Percentiles rank a stretch among this genome's conserved stretches.
phyloP scores from a whole-genome alignment of 2,888 invertebrate species.

The Acanthosoma haemorrhoidale region DNA sequence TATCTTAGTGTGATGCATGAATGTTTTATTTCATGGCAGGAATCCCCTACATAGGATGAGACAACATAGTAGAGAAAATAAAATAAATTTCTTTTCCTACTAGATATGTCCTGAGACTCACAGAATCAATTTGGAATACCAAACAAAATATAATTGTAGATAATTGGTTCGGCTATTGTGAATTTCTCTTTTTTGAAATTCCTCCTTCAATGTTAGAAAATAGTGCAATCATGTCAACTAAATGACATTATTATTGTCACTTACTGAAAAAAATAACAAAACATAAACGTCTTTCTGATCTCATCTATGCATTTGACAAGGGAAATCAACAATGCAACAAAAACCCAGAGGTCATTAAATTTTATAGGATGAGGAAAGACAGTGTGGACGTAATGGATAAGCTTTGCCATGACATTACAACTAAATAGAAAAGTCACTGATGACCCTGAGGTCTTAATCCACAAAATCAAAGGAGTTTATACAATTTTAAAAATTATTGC shows the following conservation, averaged over 20 bases:
- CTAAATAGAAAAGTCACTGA: conserved; percentile 39
- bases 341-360: conserved; percentile 42
- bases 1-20: conserved; percentile 26
- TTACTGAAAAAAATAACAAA: conserved; percentile 20
- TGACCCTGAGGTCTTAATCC: no score
- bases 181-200: neutral
- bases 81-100: conserved; percentile 22
- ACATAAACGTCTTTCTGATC: conserved; percentile 19
- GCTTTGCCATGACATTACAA: conserved; percentile 40
- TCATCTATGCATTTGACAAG: conserved; percentile 36
- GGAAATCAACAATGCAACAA: conserved; percentile 37
- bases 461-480: conserved; percentile 41
- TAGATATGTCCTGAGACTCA: conserved; percentile 26
- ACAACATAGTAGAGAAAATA: no score
- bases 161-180: conserved; percentile 20
- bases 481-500: conserved; percentile 41
- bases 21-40: conserved; percentile 23
- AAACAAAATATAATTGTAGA: conserved; percentile 16
- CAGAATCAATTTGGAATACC: neutral
- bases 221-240: conserved; percentile 1
- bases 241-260: conserved; percentile 14
- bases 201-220: neutral
- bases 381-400: conserved; percentile 42
- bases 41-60: conserved; percentile 26
- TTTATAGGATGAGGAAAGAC: conserved; percentile 42